Percentiles rank a stretch among this genome's conserved stretches.
Evolutionary conservation across 2,113 vertebrate genomes (phyloP).

Genomic region (Podocnemis expansa): DNA sequence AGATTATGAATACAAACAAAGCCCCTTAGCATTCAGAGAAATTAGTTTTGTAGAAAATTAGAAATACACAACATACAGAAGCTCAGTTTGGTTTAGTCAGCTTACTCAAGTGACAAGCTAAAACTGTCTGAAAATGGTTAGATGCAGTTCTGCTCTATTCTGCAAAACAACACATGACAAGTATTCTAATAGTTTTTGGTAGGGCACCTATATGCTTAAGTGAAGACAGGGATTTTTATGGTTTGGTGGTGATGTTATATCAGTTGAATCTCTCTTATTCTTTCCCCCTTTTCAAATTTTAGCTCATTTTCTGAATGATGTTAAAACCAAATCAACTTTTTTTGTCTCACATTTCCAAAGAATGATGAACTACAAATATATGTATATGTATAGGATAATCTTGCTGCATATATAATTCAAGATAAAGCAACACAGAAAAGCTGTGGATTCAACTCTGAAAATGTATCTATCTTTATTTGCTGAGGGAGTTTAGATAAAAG

Average conservation of each 20-base stretch:
- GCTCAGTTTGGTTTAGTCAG: neutral
- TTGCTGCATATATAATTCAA: neutral
- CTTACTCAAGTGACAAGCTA: neutral
- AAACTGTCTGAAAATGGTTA: conserved; percentile 34
- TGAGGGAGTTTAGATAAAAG: neutral
- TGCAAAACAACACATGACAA: neutral
- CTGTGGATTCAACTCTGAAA: neutral
- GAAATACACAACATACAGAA: neutral
- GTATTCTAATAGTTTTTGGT: neutral
- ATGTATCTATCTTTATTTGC: neutral
- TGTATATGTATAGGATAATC: neutral
- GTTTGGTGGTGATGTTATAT: neutral
- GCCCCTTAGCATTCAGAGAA: neutral
- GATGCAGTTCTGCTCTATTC: conserved; percentile 12
- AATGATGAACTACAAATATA: neutral
- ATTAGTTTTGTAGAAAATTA: neutral
- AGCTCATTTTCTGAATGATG: neutral
- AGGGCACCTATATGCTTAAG: neutral
- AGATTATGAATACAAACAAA: neutral
- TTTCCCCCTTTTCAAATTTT: neutral
- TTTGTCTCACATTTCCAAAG: neutral
- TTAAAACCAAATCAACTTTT: neutral
- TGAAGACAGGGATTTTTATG: neutral
- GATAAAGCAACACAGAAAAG: neutral
- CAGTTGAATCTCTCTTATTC: neutral